Evolutionary conservation across 2,888 invertebrate species (phyloP).

Genomic region (Eurois occulta): DNA sequence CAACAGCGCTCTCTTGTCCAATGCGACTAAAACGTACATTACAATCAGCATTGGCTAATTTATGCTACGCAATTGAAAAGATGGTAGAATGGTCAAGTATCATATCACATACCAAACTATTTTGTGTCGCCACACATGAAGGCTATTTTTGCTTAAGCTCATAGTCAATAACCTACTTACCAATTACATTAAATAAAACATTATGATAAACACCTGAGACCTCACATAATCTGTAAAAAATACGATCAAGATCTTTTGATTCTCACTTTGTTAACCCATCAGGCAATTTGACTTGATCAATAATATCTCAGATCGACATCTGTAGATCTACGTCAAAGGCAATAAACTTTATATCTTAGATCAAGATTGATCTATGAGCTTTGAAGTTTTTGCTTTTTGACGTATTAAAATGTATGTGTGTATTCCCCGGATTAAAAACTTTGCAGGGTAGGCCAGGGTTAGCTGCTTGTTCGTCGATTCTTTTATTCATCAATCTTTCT

Average conservation of each 20-base stretch:
- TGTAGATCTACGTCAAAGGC: conserved; percentile 22
- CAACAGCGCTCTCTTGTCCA: too few species aligned
- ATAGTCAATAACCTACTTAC: conserved; percentile 10
- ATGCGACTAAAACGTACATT: too few species aligned
- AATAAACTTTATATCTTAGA: conserved; percentile 19
- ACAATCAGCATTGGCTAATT: too few species aligned
- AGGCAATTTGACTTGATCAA: conserved; percentile 29
- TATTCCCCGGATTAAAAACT: not conserved
- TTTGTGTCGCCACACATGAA: not conserved
- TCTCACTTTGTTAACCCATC: conserved; percentile 36
- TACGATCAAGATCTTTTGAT: conserved; percentile 19
- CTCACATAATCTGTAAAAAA: conserved; percentile 43
- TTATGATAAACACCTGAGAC: conserved; percentile 21
- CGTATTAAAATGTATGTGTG: not conserved
- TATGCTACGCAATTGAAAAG: not conserved
- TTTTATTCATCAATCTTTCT: not conserved
- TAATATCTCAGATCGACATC: conserved; percentile 45
- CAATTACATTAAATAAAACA: conserved; percentile 20
- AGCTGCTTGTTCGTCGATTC: not conserved
- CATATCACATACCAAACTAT: not conserved
- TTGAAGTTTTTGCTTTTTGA: conserved; percentile 25
- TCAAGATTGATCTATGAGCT: conserved; percentile 38
- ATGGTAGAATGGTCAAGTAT: not conserved
- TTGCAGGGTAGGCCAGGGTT: not conserved
- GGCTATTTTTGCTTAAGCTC: not conserved